Evolutionary conservation across 2,797 vertebrate species (phyloP).

Genomic region (Chiloscyllium punctatum): DNA sequence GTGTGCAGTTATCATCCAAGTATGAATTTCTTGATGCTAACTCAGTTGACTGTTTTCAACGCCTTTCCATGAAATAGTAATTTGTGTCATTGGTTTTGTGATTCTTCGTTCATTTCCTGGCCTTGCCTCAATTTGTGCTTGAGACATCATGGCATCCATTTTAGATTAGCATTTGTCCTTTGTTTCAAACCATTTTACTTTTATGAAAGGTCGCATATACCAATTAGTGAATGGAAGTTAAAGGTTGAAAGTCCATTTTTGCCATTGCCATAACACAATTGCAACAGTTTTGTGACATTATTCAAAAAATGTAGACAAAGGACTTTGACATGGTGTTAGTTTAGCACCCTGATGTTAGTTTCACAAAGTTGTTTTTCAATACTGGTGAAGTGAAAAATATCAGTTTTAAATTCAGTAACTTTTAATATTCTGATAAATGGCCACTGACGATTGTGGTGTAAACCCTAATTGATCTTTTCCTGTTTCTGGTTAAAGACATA

Average conservation of each 20-base stretch:
- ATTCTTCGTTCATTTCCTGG: no score
- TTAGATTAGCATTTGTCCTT: neutral
- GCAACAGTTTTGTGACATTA: neutral
- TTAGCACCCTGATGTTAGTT: neutral
- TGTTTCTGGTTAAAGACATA: neutral
- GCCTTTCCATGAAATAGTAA: no score
- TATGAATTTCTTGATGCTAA: no score
- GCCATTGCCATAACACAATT: neutral
- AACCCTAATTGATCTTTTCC: neutral
- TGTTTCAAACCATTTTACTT: neutral
- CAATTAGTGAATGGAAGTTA: no score
- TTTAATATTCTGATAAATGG: neutral
- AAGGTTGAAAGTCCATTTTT: no score
- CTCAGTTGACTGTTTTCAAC: no score
- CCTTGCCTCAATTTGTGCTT: no score
- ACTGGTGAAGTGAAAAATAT: neutral
- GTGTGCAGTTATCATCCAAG: no score
- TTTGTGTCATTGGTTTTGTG: no score
- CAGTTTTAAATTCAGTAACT: neutral
- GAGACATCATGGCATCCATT: no score
- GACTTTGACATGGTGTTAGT: neutral
- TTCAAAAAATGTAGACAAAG: neutral
- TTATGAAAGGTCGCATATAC: no score
- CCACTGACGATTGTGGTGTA: neutral
- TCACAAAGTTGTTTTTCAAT: neutral